Conservation (phyloP, 2,113 vertebrate species). For the Synodontis membranacea region DNA sequence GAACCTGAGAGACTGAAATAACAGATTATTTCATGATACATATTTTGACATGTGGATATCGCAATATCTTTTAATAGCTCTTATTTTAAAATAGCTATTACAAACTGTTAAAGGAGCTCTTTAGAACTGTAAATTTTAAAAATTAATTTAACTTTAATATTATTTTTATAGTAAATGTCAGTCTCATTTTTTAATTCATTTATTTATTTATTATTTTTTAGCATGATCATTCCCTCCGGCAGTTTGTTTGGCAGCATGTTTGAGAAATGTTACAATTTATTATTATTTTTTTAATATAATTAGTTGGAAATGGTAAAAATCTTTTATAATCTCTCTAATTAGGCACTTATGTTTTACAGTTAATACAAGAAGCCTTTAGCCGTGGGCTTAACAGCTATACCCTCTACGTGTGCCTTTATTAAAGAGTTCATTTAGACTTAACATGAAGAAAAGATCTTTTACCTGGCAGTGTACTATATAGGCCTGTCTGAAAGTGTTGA, state of each 20-base stretch:
- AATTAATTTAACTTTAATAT: not conserved
- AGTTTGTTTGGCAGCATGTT: not conserved
- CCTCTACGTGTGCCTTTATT: not conserved
- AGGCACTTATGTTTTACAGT: not conserved
- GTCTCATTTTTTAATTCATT: not conserved
- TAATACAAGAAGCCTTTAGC: not conserved
- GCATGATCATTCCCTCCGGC: not conserved
- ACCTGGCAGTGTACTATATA: not conserved
- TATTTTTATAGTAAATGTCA: not conserved
- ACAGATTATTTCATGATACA: not conserved
- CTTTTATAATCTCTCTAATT: not conserved
- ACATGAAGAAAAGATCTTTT: not conserved
- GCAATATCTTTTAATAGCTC: not conserved
- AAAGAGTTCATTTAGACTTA: not conserved
- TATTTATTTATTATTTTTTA: no score
- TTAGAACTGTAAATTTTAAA: not conserved
- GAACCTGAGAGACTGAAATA: no score
- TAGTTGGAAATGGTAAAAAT: no score
- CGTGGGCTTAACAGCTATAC: not conserved
- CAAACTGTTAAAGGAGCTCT: not conserved
- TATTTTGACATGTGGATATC: not conserved
- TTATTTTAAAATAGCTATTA: not conserved
- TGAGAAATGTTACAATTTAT: not conserved
- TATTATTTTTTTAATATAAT: no score
- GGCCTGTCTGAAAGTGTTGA: not conserved